Evolutionary conservation across 2,888 invertebrate genomes (phyloP), one percentile per base, ranked within the genome.

Genomic region (Pachliopta kotzebuea): DNA sequence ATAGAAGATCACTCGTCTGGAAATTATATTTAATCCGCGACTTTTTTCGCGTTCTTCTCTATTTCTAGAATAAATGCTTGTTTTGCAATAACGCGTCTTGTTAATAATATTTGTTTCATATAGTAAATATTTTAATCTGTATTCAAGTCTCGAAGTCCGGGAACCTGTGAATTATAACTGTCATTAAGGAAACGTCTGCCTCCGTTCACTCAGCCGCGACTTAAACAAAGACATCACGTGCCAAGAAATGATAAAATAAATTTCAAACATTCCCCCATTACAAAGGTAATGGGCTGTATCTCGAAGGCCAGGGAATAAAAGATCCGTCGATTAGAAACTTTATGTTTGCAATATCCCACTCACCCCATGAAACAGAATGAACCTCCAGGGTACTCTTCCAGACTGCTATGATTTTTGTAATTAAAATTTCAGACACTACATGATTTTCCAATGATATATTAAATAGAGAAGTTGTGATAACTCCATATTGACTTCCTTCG

Each of bases 241-340:
- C 89, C 84, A 82, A 81, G 77, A 88, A 86, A 90, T 90, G 87
- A 88, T 91, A 89, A 90, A 91, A 90, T 89, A 90, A 90, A 90
- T 89, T 90, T 84, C 75, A 83, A 86, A 86, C 87, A 84, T 86
- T 86, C 85, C 72, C 78, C 90, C 88, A 88, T 90, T 90, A 88
- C 88, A 76, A 79, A 85, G 88, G 90, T 90, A 91, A 91, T 90
- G 90, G 90, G 85, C 88, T 88, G 90, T 88, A 88, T 89, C 90
- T 88, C 77, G 80, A 84, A 82, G 83, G 87, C 83, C 81, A 79
- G 85, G 84, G 88, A 90, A 90, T 90, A 90, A 90, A 90, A 90
- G 89, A 89, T 89, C 83, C 86, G 89, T 89, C 90, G 90, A 91
- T 91, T 90, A 90, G 84, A 90, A 90, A 90, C 84, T 91, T 90